These are phyloP conservation scores for Diplazon laetatorius DNA, from an alignment of 2,888 invertebrate species.

Conservation along the genomic window DNA sequence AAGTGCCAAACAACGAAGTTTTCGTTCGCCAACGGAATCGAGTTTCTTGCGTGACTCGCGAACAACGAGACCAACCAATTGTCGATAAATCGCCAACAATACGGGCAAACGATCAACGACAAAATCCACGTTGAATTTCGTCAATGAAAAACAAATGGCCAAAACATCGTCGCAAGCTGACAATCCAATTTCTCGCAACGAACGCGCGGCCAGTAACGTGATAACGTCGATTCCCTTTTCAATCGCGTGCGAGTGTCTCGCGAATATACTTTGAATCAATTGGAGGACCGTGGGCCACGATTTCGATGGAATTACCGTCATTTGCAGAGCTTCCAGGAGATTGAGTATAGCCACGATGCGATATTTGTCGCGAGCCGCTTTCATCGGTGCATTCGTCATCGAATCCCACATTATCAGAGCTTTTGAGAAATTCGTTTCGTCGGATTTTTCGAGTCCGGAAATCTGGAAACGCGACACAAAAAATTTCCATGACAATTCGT, in stretches of 20 bases:
- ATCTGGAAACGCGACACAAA: no score
- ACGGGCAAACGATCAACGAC: constrained; percentile 73
- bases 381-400: constrained; percentile 72
- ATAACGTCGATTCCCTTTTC: constrained; percentile 72
- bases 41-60: constrained; percentile 67
- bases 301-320: constrained; percentile 56
- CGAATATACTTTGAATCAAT: constrained; percentile 65
- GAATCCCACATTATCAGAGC: constrained; percentile 72
- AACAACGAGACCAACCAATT: constrained; percentile 68
- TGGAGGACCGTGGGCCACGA: constrained; percentile 68
- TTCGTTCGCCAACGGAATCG: constrained; percentile 65
- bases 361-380: constrained; percentile 68
- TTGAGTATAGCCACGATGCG: constrained; percentile 68
- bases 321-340: constrained; percentile 67
- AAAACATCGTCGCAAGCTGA: constrained; percentile 70
- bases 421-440: constrained; percentile 66
- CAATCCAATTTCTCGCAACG: constrained; percentile 67
- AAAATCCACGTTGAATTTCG: constrained; percentile 71
- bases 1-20: constrained; percentile 70
- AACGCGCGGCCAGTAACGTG: constrained; percentile 68
- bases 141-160: constrained; percentile 70
- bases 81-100: constrained; percentile 73
- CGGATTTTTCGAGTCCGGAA: constrained; percentile 56
- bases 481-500: no score
- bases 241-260: constrained; percentile 70